Conservation (phyloP, 2,888 invertebrate genomes). For the Drosophila siamana region DNA sequence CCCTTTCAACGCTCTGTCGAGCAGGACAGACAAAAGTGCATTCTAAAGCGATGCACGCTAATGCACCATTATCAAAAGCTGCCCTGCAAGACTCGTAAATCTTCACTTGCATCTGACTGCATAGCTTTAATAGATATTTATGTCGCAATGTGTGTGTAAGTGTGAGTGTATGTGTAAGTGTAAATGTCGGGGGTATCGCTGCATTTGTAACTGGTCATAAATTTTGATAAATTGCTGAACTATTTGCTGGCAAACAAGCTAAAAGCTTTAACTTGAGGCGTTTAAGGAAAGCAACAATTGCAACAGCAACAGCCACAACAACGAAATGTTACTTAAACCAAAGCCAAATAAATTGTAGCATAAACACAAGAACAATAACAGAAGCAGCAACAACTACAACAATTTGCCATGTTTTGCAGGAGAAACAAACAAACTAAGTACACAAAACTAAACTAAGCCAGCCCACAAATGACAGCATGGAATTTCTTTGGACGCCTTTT, state of each 20-base stretch:
- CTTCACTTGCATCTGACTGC: conserved; percentile 73
- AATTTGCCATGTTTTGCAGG: conserved; percentile 10
- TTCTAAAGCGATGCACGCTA: conserved; percentile 70
- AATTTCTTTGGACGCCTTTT: conserved; percentile 31
- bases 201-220: conserved; percentile 54
- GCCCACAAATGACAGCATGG: conserved; percentile 16
- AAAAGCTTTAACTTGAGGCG: conserved; percentile 57
- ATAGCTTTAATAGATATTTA: conserved; percentile 75
- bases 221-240: conserved; percentile 71
- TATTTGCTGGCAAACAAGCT: conserved; percentile 48
- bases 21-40: conserved; percentile 61
- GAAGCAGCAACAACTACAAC: conserved; percentile 31
- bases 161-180: conserved; percentile 24
- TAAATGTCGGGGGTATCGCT: background rate
- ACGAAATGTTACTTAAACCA: conserved; percentile 32
- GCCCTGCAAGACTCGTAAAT: conserved; percentile 65
- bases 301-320: conserved; percentile 15
- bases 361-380: conserved; percentile 35
- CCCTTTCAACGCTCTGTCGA: background rate
- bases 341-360: conserved; percentile 59
- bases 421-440: conserved; percentile 5
- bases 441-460: conserved; percentile 14
- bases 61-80: conserved; percentile 77
- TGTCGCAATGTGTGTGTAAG: conserved; percentile 36
- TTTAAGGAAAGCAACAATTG: conserved; percentile 35